phyloP scores from a whole-genome alignment of 2,797 vertebrate genomes.

The Falco naumanni region DNA sequence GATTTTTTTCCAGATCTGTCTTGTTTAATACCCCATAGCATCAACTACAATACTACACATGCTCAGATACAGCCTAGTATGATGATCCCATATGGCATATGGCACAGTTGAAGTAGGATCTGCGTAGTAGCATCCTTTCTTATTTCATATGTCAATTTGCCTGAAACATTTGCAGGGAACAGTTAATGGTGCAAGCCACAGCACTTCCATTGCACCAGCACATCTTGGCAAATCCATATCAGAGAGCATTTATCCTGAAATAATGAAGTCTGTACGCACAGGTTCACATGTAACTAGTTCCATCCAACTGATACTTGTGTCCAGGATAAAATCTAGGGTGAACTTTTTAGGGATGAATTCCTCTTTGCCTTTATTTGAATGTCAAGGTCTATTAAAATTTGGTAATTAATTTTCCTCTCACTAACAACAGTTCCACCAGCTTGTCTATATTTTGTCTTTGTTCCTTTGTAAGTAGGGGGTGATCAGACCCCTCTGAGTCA shows the following conservation, averaged over 20 bases:
- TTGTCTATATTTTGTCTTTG: neutral
- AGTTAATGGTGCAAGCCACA: neutral
- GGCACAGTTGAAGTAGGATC: neutral
- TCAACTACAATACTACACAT: neutral
- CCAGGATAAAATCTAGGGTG: neutral
- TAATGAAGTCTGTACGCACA: neutral
- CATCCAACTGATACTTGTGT: neutral
- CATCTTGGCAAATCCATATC: neutral
- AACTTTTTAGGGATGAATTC: neutral
- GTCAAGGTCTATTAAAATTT: neutral
- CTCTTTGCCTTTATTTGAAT: neutral
- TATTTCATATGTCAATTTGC: neutral
- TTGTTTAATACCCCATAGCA: neutral
- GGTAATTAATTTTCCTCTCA: neutral
- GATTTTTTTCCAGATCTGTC: neutral
- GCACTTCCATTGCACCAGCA: neutral
- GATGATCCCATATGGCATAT: accelerated
- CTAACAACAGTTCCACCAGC: neutral
- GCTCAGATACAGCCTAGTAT: neutral
- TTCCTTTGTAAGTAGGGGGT: neutral
- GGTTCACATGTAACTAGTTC: neutral
- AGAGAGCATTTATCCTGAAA: neutral
- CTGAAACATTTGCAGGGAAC: neutral
- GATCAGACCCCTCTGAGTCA: neutral
- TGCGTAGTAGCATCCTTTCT: neutral